Evolutionary conservation across 2,113 vertebrate genomes (phyloP), one percentile per base, ranked within the genome.

Genomic region (Solea senegalensis): DNA sequence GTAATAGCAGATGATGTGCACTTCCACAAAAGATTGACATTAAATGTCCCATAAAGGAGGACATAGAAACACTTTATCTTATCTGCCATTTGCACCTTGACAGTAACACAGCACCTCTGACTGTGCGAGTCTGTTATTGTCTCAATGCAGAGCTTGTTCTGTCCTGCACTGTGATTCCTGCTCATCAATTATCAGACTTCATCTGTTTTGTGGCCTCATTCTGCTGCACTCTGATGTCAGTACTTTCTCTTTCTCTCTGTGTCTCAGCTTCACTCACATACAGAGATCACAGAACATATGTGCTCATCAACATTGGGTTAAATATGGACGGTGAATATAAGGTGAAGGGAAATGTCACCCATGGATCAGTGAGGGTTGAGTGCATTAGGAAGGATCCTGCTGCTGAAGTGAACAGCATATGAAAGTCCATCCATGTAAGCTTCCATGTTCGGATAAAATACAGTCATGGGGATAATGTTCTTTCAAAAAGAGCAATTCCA

Each of bases 381-480:
- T 28, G 76, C 76, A 73, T 87, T 82, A 82, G 55, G 8, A 6
- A 0, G 58, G 62, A 62, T 68, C 67, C 69, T 39, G 72, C 79
- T 74, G 69, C 44, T 46, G 65, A 56, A n/a, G 51, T 7, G 60
- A 34, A 51, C 52, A 8, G 34, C 26, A 7, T 5, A 27, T 44
- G 26, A 54, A 62, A 74, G 15, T 80, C 21, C 76, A 28, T 26
- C 59, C 67, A 44, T 83, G 78, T 85, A 67, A 61, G 78, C 76
- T 60, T 84, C 81, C 80, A 70, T 85, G 54, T 52, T 61, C 65
- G 60, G 71, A 84, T 77, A 40, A 73, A 86, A 79, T 21, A 44
- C 68, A 68, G 72, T 82, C 77, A 78, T n/a, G 75, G 84, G 67
- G 67, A 66, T 86, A 69, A 86, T 80, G 64, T 46, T 76, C 71